phyloP scores from a whole-genome alignment of 1,140 invertebrate genomes.

The Neodiprion fabricii region DNA sequence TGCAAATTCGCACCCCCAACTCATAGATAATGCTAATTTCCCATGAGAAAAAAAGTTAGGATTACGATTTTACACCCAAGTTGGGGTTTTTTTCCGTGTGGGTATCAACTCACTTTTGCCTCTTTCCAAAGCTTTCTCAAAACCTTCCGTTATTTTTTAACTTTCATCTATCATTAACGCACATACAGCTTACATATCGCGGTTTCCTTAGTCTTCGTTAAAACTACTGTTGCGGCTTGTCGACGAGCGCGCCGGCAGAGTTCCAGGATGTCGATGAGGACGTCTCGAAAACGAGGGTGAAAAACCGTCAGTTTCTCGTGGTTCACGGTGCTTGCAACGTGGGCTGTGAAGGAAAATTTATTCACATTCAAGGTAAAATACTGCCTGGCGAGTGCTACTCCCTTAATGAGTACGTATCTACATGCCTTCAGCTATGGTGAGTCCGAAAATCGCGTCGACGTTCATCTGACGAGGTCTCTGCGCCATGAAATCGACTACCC shows the following conservation, averaged over 20 bases:
- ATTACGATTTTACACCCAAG: no score
- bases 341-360: neutral
- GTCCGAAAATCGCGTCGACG: conserved; percentile 41
- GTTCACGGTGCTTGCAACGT: neutral
- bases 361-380: no score
- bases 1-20: no score
- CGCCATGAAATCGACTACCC: conserved; percentile 37
- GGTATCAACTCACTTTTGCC: no score
- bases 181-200: neutral
- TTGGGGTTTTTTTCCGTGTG: no score
- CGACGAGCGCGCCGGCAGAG: neutral
- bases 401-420: no score
- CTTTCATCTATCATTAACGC: neutral
- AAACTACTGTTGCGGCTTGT: neutral
- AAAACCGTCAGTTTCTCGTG: neutral
- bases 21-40: no score
- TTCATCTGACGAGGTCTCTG: conserved; percentile 45
- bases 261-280: neutral
- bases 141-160: no score
- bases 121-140: no score
- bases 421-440: conserved; percentile 49
- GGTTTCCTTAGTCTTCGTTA: neutral
- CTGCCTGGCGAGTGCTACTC: no score
- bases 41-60: no score
- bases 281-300: neutral